Evolutionary conservation across 1,140 invertebrate genomes (phyloP), one percentile per base, ranked within the genome.

Genomic region (Drosophila pandora): DNA sequence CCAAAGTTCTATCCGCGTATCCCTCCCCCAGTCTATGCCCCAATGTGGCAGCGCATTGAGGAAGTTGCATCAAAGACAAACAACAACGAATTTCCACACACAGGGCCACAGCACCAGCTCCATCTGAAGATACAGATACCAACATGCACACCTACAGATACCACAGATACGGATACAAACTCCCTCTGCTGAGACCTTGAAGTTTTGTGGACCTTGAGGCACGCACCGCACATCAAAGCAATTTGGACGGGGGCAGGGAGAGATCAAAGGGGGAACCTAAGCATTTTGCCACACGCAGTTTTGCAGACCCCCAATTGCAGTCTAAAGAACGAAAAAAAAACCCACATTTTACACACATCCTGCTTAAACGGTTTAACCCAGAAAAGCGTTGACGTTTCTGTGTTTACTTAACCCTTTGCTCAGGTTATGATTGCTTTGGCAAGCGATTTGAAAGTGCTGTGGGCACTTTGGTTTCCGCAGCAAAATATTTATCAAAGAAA

Each of bases 51-150:
- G 75, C 82, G 79, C 78, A 87, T 85, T 87, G 82, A 85, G 82
- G 82, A 85, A 85, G 83, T 85, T 85, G 82, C 82, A 85, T 85
- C 82, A 85, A 85, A 85, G 82, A 75, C 82, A 85, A 85, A 85
- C 73, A 85, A 85, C 73, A 74, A 72, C 68, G 45, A 64, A 78
- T 78, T 78, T 76, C 67, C 59, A 62, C 61, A 62, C 61, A 67
- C 57, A 57, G 62, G 48, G 39, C 50, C 58, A 25, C 56, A 43
- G n/a, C 47, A 21, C 10, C 32, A 30, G 28, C 32, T 6, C 21
- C 52, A 41, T 17, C 43, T 6, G 57, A 13, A 58, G 39, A 61
- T 71, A 43, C 48, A 41, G 23, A 68, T 41, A 72, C 50, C 58
- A 22, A 47, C 2, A 37, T 43, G 12, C 22, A 39, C 56, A 61